A percentile compares a stretch with the other conserved stretches of the same genome.
These are phyloP conservation scores for Charaxes varanes DNA, from an alignment of 1,140 invertebrate species.

Conservation along the genomic window DNA sequence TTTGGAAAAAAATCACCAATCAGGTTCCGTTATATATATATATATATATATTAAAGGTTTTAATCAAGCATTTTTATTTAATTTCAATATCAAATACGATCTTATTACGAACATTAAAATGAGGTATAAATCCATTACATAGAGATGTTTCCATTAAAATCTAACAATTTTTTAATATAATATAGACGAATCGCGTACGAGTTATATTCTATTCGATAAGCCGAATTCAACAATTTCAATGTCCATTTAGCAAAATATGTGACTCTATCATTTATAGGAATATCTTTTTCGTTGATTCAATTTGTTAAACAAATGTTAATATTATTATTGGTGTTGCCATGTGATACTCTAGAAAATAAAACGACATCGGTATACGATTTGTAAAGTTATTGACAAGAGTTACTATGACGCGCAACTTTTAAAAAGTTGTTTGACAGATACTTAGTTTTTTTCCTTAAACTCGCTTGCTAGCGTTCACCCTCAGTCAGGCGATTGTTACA, in stretches of 20 bases:
- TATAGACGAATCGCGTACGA: conserved; percentile 43
- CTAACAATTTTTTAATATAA: conserved; percentile 33
- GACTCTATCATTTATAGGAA: conserved; percentile 47
- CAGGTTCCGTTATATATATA: too few species aligned
- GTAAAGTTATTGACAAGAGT: too few species aligned
- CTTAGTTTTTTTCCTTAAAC: too few species aligned
- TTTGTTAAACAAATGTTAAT: conserved; percentile 19
- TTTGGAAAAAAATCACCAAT: conserved; percentile 15
- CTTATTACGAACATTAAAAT: conserved; percentile 29
- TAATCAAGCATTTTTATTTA: conserved; percentile 19
- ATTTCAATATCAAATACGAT: conserved; percentile 20
- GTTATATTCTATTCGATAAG: conserved; percentile 47
- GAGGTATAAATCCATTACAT: conserved; percentile 50
- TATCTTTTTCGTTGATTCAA: conserved; percentile 53
- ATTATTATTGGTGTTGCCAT: conserved; percentile 10
- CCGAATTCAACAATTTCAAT: conserved; percentile 49
- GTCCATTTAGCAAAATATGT: conserved; percentile 57
- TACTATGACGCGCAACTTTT: too few species aligned
- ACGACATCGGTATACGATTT: background rate
- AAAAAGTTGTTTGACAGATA: too few species aligned
- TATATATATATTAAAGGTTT: conserved; percentile 23
- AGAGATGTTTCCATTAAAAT: conserved; percentile 37
- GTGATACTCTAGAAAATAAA: background rate
- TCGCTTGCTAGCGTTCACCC: too few species aligned
- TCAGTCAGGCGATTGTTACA: too few species aligned